phyloP scores from a whole-genome alignment of 2,113 vertebrate genomes.

The Crypturellus undulatus region DNA sequence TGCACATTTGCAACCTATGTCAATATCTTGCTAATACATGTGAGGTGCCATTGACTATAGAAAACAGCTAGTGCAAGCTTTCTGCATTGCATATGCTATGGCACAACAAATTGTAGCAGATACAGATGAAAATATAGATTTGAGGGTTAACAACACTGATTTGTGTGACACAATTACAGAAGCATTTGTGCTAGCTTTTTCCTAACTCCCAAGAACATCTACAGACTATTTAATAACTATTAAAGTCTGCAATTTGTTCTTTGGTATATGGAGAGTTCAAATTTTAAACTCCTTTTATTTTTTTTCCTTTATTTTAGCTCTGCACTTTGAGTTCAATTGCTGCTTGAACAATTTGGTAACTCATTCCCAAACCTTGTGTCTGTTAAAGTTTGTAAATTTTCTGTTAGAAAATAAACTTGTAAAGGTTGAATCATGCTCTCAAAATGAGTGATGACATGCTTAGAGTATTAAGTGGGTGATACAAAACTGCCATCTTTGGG shows the following conservation, averaged over 20 bases:
- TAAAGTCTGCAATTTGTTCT: constrained; percentile 1
- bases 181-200: background rate
- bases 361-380: background rate
- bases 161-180: background rate
- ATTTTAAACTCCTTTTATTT: background rate
- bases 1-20: background rate
- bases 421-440: background rate
- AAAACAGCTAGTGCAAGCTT: background rate
- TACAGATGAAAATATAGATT: background rate
- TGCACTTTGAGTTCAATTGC: background rate
- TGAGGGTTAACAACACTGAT: background rate
- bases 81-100: background rate
- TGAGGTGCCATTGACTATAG: background rate
- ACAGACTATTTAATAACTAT: background rate
- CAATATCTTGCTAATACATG: background rate
- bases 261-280: background rate
- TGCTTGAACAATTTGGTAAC: background rate
- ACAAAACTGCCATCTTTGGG: background rate
- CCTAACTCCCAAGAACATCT: background rate
- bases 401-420: background rate
- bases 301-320: background rate
- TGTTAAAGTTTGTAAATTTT: background rate
- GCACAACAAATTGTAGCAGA: background rate
- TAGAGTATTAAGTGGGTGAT: background rate
- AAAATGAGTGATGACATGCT: background rate